Percentiles rank a stretch among this genome's conserved stretches.
Conservation (phyloP, 2,888 invertebrate species). For the Cantharis rufa region DNA sequence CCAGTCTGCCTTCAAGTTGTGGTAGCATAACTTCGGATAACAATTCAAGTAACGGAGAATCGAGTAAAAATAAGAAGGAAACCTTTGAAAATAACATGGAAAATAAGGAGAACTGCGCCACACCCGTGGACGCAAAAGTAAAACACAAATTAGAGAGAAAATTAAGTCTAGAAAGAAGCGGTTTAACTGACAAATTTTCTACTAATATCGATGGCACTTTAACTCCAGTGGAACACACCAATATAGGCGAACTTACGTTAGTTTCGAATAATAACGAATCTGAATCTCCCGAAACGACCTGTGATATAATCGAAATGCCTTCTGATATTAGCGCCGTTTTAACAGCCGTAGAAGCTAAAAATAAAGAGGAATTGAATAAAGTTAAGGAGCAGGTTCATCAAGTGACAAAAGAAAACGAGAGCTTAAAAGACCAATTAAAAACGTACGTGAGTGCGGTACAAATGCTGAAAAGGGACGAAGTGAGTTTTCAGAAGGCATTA, state of each 20-base stretch:
- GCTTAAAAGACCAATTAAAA: conserved; percentile 80
- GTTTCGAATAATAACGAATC: conserved; percentile 48
- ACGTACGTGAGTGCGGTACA: conserved; percentile 90
- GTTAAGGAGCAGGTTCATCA: conserved; percentile 46
- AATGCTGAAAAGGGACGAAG: conserved; percentile 67
- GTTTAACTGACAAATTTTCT: conserved; percentile 47
- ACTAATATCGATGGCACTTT: conserved; percentile 48
- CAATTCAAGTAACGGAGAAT: conserved; percentile 18
- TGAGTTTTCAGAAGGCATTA: conserved; percentile 49
- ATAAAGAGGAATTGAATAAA: conserved; percentile 47
- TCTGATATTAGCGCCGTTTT: conserved; percentile 52
- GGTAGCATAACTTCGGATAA: conserved; percentile 47
- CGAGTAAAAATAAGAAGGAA: neutral
- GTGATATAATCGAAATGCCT: conserved; percentile 50
- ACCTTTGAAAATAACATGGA: conserved; percentile 16
- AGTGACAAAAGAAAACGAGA: conserved; percentile 74
- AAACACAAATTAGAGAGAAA: conserved; percentile 37
- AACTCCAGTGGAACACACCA: conserved; percentile 55
- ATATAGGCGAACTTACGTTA: conserved; percentile 58
- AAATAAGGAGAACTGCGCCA: conserved; percentile 7
- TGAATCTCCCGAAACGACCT: conserved; percentile 45
- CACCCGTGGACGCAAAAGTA: neutral
- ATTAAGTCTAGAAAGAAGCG: conserved; percentile 49
- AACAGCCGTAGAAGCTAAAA: conserved; percentile 50
- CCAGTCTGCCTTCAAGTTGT: conserved; percentile 49